phyloP scores from a whole-genome alignment of 2,888 invertebrate genomes.

The Platycheirus albimanus region DNA sequence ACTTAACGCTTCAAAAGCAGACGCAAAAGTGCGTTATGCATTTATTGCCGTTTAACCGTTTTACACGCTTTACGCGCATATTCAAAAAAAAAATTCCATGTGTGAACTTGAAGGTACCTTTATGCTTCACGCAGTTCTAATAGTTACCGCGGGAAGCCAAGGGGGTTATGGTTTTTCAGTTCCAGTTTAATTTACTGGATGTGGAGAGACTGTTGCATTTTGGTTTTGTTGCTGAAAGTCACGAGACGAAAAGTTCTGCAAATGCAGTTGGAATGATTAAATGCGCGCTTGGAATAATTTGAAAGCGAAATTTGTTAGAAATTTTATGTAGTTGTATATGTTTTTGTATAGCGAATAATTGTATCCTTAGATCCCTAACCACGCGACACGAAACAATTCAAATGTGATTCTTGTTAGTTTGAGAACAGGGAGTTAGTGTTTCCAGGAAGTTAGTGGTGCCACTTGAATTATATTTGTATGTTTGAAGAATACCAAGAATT shows the following conservation, averaged over 20 bases:
- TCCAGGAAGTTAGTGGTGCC: no score
- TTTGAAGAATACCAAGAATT: no score
- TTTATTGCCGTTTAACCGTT: conserved; percentile 1
- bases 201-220: conserved; percentile 3
- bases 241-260: background rate
- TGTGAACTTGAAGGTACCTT: conserved; percentile 13
- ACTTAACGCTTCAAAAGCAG: background rate
- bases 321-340: no score
- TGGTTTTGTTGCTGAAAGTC: background rate
- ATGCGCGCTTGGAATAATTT: no score
- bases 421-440: no score
- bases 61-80: conserved; percentile 7
- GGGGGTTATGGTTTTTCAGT: conserved; percentile 27
- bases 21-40: background rate
- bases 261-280: no score
- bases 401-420: no score
- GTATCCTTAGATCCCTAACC: no score
- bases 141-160: background rate
- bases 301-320: no score
- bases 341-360: no score
- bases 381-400: no score
- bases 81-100: background rate
- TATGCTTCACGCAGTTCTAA: conserved; percentile 18
- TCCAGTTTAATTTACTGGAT: conserved; percentile 26
- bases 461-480: no score